Percentiles rank a stretch among this genome's conserved stretches.
Conservation (phyloP, 2,888 invertebrate species). For the Poecilus cupreus region DNA sequence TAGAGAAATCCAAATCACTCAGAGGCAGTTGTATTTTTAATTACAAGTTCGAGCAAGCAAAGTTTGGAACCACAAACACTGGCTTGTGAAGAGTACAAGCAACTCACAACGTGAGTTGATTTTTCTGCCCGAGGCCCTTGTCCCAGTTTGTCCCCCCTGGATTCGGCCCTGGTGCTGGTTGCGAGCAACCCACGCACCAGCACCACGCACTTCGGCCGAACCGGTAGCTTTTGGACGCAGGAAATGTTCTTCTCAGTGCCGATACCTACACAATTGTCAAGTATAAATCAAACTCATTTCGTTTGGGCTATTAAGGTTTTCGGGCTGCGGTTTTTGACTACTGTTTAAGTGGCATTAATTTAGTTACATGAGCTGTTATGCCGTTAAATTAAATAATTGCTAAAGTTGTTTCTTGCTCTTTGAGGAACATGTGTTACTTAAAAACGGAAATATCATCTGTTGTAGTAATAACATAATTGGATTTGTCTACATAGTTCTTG, state of each 20-base stretch:
- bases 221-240: background rate
- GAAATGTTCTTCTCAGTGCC: background rate
- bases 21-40: too few species aligned
- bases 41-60: too few species aligned
- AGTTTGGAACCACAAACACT: too few species aligned
- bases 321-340: background rate
- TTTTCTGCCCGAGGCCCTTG: too few species aligned
- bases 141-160: too few species aligned
- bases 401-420: background rate
- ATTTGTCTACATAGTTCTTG: background rate
- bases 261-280: background rate
- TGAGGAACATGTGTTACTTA: background rate
- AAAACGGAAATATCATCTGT: background rate
- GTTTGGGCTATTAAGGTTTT: background rate
- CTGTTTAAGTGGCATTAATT: conserved; percentile 8
- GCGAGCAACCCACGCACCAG: too few species aligned
- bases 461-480: background rate
- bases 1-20: too few species aligned
- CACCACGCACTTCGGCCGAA: background rate
- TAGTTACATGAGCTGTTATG: background rate
- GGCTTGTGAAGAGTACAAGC: too few species aligned
- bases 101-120: too few species aligned
- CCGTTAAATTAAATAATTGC: conserved; percentile 6
- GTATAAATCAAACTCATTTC: conserved; percentile 25
- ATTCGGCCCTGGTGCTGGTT: too few species aligned